Conservation (phyloP, 2,888 invertebrate species). For the Philonicus albiceps region DNA sequence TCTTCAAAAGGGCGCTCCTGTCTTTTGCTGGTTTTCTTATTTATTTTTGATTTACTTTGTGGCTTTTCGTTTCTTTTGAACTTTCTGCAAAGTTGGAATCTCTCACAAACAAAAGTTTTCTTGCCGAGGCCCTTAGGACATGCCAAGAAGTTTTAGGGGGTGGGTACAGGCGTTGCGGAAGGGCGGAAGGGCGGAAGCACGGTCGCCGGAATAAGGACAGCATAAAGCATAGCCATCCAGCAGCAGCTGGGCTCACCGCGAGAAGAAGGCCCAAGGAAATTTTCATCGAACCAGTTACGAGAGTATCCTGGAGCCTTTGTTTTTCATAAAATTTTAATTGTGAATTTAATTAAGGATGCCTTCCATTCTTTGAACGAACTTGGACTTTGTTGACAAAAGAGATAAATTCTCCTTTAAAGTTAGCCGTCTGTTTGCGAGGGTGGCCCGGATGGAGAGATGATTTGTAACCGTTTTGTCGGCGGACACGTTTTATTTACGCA, state of each 20-base stretch:
- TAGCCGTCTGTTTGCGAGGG: constrained; percentile 33
- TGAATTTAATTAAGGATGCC: constrained; percentile 59
- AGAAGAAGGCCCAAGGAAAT: not conserved
- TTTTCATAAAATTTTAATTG: constrained; percentile 56
- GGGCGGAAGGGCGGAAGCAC: not conserved
- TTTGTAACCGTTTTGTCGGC: constrained; percentile 42
- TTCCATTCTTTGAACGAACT: constrained; percentile 56
- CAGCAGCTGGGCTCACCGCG: not conserved
- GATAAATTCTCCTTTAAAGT: constrained; percentile 39
- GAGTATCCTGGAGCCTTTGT: constrained; percentile 37
- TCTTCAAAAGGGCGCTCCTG: constrained; percentile 14
- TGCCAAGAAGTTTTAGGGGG: not conserved
- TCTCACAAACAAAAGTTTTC: constrained; percentile 40
- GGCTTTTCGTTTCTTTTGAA: constrained; percentile 39
- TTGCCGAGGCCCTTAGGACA: constrained; percentile 16
- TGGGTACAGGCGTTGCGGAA: too few species aligned
- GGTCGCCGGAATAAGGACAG: constrained; percentile 1
- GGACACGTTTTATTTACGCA: constrained; percentile 55
- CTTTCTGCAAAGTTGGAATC: constrained; percentile 34
- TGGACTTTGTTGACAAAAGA: constrained; percentile 44
- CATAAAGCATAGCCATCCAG: not conserved
- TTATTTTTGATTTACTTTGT: constrained; percentile 42
- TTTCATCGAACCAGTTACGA: constrained; percentile 4
- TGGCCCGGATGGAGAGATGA: constrained; percentile 17
- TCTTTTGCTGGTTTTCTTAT: constrained; percentile 36